Evolutionary conservation across 2,888 invertebrate genomes (phyloP).

Genomic region (Erynnis tages): DNA sequence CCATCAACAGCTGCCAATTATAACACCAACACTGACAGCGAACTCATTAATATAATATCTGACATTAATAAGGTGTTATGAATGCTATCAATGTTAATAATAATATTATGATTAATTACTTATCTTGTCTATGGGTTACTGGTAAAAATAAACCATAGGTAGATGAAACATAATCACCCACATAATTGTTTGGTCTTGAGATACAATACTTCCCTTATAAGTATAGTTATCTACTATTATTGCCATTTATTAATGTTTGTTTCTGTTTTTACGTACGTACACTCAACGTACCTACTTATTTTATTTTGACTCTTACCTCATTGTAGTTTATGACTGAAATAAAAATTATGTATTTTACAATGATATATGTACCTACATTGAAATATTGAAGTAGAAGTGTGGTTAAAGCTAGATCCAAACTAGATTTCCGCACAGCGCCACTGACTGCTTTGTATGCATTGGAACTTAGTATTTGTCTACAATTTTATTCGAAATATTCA

Average conservation of each 20-base stretch:
- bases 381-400: neutral
- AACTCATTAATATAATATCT: conserved; percentile 16
- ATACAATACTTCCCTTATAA: too few relatives aligned
- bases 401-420: neutral
- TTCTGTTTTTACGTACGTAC: too few relatives aligned
- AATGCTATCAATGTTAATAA: conserved; percentile 8
- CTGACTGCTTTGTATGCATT: conserved; percentile 5
- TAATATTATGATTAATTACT: conserved; percentile 15
- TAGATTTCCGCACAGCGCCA: neutral
- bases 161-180: neutral
- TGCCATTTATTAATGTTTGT: too few relatives aligned
- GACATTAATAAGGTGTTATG: conserved; percentile 20
- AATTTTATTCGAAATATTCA: neutral
- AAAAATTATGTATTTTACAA: too few relatives aligned
- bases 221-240: too few relatives aligned
- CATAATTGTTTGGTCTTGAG: neutral
- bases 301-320: too few relatives aligned
- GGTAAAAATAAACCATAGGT: conserved; percentile 2
- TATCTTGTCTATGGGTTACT: neutral
- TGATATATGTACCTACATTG: too few relatives aligned
- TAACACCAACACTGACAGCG: conserved; percentile 6
- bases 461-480: neutral
- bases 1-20: conserved; percentile 14
- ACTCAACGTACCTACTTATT: too few relatives aligned
- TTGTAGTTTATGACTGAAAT: too few relatives aligned